phyloP scores from a whole-genome alignment of 2,797 vertebrate genomes.

The Gymnopithys bicolor region DNA sequence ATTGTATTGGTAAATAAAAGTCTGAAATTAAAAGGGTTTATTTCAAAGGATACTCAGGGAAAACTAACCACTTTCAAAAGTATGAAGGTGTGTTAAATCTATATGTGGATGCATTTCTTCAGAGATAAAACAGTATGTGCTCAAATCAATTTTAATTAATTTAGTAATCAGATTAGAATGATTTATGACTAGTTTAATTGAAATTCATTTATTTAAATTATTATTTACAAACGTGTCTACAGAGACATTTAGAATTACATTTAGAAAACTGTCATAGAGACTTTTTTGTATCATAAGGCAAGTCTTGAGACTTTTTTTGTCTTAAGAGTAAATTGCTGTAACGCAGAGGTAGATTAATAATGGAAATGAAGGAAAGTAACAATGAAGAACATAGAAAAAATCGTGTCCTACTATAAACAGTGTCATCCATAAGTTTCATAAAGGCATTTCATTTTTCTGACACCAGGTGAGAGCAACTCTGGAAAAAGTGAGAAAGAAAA shows the following conservation, averaged over 20 bases:
- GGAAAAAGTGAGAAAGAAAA: conserved; percentile 93
- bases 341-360: not conserved
- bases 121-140: not conserved
- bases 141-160: not conserved
- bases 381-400: not conserved
- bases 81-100: not conserved
- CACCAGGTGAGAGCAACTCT: conserved; percentile 93
- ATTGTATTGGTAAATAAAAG: not conserved
- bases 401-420: not conserved
- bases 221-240: not conserved
- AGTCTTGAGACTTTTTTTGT: not conserved
- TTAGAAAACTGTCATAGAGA: not conserved
- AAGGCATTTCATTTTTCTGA: conserved; percentile 21
- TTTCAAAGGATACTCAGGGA: not conserved
- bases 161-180: not conserved
- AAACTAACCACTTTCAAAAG: not conserved
- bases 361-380: not conserved
- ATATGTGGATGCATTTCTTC: not conserved
- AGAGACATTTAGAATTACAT: not conserved
- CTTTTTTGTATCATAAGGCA: not conserved
- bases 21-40: not conserved
- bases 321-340: not conserved
- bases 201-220: not conserved
- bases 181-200: not conserved
- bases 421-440: not conserved